These are phyloP conservation scores for Poeciliopsis gracilis DNA, from an alignment of 2,797 vertebrate genomes.

Conservation along the genomic window DNA sequence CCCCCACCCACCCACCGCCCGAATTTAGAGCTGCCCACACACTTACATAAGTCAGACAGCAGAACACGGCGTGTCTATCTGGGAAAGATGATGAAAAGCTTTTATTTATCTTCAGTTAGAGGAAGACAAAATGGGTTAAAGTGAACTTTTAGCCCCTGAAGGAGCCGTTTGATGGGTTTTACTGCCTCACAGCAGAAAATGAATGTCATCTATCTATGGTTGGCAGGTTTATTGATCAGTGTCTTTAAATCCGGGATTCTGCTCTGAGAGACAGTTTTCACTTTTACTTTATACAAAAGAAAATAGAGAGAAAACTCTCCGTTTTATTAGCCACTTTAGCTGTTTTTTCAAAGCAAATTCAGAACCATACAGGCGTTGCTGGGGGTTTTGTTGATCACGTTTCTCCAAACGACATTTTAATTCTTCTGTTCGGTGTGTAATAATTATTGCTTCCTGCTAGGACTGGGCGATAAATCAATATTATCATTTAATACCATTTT, in stretches of 20 bases:
- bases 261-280: conserved; percentile 20
- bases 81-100: conserved; percentile 36
- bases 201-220: conserved; percentile 25
- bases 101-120: conserved; percentile 15
- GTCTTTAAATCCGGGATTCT: conserved; percentile 25
- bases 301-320: not conserved
- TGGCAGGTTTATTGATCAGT: conserved; percentile 51
- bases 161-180: conserved; percentile 33
- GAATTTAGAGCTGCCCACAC: conserved; percentile 51
- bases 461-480: no score
- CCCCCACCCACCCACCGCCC: not conserved
- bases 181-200: conserved; percentile 25
- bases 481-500: no score
- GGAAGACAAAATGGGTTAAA: conserved; percentile 27
- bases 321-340: not conserved
- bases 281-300: not conserved
- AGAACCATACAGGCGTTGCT: not conserved
- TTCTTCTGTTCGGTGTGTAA: not conserved
- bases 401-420: not conserved
- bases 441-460: not conserved
- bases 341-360: not conserved
- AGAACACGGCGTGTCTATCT: conserved; percentile 29
- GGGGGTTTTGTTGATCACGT: not conserved
- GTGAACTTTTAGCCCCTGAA: conserved; percentile 19
- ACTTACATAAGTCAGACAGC: conserved; percentile 42